Evolutionary conservation across 2,888 invertebrate species (phyloP).

Genomic region (Trachelus troglodyta): DNA sequence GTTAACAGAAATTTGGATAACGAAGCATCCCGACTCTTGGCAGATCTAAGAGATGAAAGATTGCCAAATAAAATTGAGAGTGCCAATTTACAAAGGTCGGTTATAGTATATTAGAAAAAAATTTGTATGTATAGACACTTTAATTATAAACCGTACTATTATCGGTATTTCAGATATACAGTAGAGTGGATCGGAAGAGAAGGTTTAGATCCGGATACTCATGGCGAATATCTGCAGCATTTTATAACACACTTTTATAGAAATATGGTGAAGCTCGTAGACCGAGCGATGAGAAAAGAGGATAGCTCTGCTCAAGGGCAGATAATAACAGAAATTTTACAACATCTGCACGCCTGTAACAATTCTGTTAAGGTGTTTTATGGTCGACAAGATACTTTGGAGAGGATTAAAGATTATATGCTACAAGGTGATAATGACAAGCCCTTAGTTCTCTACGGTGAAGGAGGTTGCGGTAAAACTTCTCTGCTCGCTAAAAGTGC

Average conservation of each 20-base stretch:
- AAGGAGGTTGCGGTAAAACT: conserved; percentile 98
- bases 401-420: conserved; percentile 85
- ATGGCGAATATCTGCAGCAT: conserved; percentile 92
- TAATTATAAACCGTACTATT: neutral
- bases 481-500: conserved; percentile 94
- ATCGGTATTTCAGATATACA: conserved; percentile 75
- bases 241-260: conserved; percentile 96
- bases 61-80: conserved; percentile 90
- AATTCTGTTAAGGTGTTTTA: conserved; percentile 95
- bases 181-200: conserved; percentile 98
- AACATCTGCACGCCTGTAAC: conserved; percentile 95
- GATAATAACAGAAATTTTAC: conserved; percentile 92
- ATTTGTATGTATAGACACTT: neutral
- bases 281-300: conserved; percentile 95
- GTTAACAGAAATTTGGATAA: conserved; percentile 91
- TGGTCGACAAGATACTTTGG: conserved; percentile 88
- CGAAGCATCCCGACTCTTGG: conserved; percentile 90
- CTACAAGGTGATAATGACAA: conserved; percentile 81
- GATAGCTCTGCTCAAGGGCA: conserved; percentile 94
- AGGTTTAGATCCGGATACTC: conserved; percentile 92
- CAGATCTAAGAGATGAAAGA: conserved; percentile 89
- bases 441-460: conserved; percentile 92
- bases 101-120: neutral
- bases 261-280: conserved; percentile 91
- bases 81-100: conserved; percentile 86